Base-by-base conservation (phyloP, 2,113 vertebrate species). In the Oreocharis arfaki region DNA sequence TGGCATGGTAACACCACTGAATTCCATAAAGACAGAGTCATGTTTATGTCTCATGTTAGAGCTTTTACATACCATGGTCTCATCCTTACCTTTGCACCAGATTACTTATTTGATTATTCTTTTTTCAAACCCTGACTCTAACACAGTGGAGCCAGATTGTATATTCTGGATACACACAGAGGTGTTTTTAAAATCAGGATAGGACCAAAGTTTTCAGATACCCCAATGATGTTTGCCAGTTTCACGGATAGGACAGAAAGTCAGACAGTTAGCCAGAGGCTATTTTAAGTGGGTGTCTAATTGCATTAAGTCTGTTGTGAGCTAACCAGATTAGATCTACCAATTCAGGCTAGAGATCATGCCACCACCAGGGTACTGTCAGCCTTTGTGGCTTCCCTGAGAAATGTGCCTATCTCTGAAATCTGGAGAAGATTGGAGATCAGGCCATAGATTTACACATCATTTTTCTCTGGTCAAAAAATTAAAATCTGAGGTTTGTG, bases 201-300 rank as follows among this genome's bases (percentile, higher is more conserved):
- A 87, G 28, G 26, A 86, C 41, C 28, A 52, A 77, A 64, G 32
- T 83, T 91, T 86, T 78, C 35, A 47, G 60, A 80, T 67, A 88
- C 16, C 20, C 55, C 23, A 42, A 3, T 8, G 35, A 23, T 92
- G 57, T 95, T 91, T 94, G 60, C 46, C 32, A 56, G 76, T 92
- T 97, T 95, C 83, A 52, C 52, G 90, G 85, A 70, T 46, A 92
- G 90, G 79, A 94, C 3, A 4, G 68, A 90, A 93, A 93, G 56
- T 75, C 90, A 97, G 96, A 93, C 96, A 87, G 49, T 81, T 87
- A 95, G 85, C 96, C 68, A 96, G 90, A 89, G 88, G 96, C 68
- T 87, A 46, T 94, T 90, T 93, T 84, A 94, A 68, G 95, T 94
- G 88, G 92, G 90, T 84, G 88, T 96, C 71, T 96, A 94, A 93